These are phyloP conservation scores for Oophaga sylvatica DNA, from an alignment of 2,797 vertebrate species.

Conservation along the genomic window DNA sequence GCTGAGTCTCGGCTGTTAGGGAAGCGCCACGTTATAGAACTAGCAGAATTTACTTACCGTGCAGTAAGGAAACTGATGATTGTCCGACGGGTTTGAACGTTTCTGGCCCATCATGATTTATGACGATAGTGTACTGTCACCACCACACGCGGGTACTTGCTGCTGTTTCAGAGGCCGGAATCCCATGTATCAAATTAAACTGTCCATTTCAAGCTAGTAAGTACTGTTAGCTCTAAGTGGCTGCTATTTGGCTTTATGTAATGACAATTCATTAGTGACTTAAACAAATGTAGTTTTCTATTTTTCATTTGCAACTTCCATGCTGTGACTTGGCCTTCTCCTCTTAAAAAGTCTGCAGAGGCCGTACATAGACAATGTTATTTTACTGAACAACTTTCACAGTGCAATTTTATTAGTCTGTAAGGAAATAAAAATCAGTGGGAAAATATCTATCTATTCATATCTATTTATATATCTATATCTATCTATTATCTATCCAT, in stretches of 20 bases:
- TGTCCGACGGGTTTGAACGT: background rate
- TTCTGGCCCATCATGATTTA: constrained; percentile 31
- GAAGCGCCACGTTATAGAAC: background rate
- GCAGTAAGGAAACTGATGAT: constrained; percentile 14
- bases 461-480: background rate
- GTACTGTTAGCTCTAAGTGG: constrained; percentile 16
- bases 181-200: constrained; percentile 30
- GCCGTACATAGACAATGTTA: background rate
- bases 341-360: background rate
- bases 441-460: background rate
- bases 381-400: background rate
- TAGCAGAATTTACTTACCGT: background rate
- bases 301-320: constrained; percentile 12
- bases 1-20: background rate
- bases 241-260: constrained; percentile 2
- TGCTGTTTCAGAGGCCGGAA: constrained; percentile 1
- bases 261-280: background rate
- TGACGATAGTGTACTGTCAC: constrained; percentile 22
- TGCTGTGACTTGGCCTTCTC: background rate
- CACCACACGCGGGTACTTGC: constrained; percentile 25
- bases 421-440: background rate
- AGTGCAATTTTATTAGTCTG: background rate
- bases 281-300: constrained; percentile 12
- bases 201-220: constrained; percentile 32
- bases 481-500: background rate